Base-by-base conservation (phyloP, 2,888 invertebrate species). In the Mythimna albipuncta region DNA sequence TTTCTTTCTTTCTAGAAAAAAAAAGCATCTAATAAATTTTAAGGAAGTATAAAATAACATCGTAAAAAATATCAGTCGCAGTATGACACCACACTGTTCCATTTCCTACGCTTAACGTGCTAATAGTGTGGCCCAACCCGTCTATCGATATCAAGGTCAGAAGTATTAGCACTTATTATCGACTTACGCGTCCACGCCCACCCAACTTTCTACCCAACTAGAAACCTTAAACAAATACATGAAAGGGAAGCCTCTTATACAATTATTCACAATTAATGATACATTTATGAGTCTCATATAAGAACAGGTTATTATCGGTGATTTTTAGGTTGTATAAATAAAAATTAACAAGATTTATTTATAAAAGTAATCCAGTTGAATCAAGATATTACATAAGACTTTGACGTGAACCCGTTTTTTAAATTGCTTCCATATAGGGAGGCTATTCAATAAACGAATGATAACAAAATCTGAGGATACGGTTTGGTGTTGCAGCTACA, bases 201-300 rank as follows among this genome's bases (percentile, higher is more conserved):
- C 85, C 75, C 84, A 84, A 81, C 91, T 93, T 93, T 92, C 92
- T 91, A 89, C 47, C 5, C 47, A 19, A 16, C 6, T 91, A 94
- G 95, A 95, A 95, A 95, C 94, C 89, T 91, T 88, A 83, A 77
- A 86, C 90, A 93, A 94, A 90, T 87, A 89, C 87, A 85, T 81
- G 81, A 89, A 86, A 82, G 76, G 76, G 85, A 76, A 86, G 82
- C 83, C 75, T 87, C 90, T 93, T 92, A 94, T 93, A 90, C 92
- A 94, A 89, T 87, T 88, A 90, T 93, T 86, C 82, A 87, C 87
- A 88, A 89, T 91, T 90, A 90, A 89, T 90, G 87, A 87, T 87
- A 85, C 78, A 73, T 84, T 69, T 77, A 75, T 54, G 32, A 69
- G 55, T 32, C 4, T 64, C 38, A 19, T 69, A 63, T 64, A 61